Base-by-base conservation (phyloP, 2,888 invertebrate genomes). In the Acrocera orbiculus region DNA sequence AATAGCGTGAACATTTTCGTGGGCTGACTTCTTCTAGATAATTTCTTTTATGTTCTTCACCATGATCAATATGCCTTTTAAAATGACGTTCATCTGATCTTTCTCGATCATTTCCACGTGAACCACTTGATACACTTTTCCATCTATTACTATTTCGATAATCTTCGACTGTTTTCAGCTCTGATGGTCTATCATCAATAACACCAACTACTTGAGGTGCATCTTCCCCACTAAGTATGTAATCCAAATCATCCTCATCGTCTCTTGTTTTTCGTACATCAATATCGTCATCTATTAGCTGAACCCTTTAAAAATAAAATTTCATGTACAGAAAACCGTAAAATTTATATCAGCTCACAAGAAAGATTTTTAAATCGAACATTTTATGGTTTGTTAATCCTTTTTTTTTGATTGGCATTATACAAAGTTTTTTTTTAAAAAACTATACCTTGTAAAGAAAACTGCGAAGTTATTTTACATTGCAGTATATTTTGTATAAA, bases 181-280 rank as follows among this genome's bases (percentile, higher is more conserved):
- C 71, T 34, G 72, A 65, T 0, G 81, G 78, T 44, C 81, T 56
- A 29, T 90, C 89, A 52, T 90, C 90, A 30, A 87, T 69, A 32
- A 90, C 69, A 2, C 81, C 87, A 0, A 81, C 90, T 41, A 93
- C 76, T 54, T 81, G 80, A 0, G 93, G 93, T 1, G 80, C 85
- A 55, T 92, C 87, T 50, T 93, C 92, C n/a, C 69, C 70, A 1
- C 73, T 67, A 34, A 75, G 67, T 28, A 74, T 67, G 33, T 80
- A 74, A 1, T 71, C 53, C 0, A 73, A 58, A 20, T 70, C 64
- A 26, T 59, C 53, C 11, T 53, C 41, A 38, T 51, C 45, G 11
- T 34, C 33, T 3, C 40, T 43, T 17, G 73, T 61, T 34, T 70
- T 67, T 3, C 69, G 66, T 4, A 76, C 44, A 42, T 76, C 74